Base-by-base conservation (phyloP, 2,113 vertebrate species). In the Gymnobelideus leadbeateri region DNA sequence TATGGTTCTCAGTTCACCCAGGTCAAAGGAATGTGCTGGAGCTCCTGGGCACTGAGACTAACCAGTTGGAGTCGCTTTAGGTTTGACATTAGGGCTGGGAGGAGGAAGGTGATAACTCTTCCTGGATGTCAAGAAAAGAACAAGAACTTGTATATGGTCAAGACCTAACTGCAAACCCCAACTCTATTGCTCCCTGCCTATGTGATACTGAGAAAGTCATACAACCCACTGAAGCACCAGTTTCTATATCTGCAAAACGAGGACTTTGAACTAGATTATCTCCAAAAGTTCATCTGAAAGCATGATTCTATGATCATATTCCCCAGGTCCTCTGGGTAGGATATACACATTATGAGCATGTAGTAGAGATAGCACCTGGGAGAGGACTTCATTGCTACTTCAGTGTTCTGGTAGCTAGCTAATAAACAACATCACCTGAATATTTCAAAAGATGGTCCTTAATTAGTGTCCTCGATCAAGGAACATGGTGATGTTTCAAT, bases 1-100 rank as follows among this genome's bases (percentile, higher is more conserved):
- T 96, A 43, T 84, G 37, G 68, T 84, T 43, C 68, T 43, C n/a
- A 84, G 68, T 84, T 84, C 37, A 23, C 68, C n/a, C 68, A 43
- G 68, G 68, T 84, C 68, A 43, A 84, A 84, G 19, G 68, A 84
- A 84, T 43, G 5, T 84, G 37, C n/a, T 84, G 37, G n/a, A 84
- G 68, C 6, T 84, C 68, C 14, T 1, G 26, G 37, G 50, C 3
- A 0, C 47, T 84, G 16, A 19, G 37, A 43, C 68, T 43, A 43
- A 84, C 5, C 16, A 84, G 6, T 21, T 21, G n/a, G 68, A 84
- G 6, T 84, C 43, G 68, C n/a, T 84, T 84, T 84, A 23, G 68
- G 5, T 43, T 84, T 43, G 19, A 43, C n/a, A 84, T 84, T 84
- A 84, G 19, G 11, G 12, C 10, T 84, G 19, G 6, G 6, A 43